Base-by-base conservation (phyloP, 1,140 invertebrate species). In the Gonatopus flavifemur region DNA sequence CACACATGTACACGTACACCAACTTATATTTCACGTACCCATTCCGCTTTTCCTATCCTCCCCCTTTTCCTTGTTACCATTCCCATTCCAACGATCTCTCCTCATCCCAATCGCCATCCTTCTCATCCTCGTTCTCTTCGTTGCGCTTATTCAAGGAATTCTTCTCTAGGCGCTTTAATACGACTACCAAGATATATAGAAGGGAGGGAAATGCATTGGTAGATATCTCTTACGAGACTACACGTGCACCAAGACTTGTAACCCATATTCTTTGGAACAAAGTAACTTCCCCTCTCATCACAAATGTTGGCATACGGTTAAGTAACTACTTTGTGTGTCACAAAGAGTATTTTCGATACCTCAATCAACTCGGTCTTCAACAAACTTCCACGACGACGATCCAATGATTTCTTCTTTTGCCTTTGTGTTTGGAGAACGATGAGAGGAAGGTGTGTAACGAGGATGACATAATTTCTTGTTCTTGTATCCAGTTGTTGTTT, bases 41-140 rank as follows among this genome's bases (percentile, higher is more conserved):
- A 37, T 25, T 37, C 44, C 22, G 50, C 43, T 48, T 38, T 31
- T 19, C 44, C 41, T 48, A 44, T 49, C 43, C 38, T 24, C 44
- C 49, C 43, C 48, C 55, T 64, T 50, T 41, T 43, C 50, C n/a
- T n/a, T n/a, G 59, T 64, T 63, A 37, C 60, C 49, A 56, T 64
- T 62, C 48, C 51, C 52, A 41, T 47, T 48, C 28, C 49, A 38
- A 56, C 30, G 19, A 30, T 15, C 25, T 62, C 39, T 57, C 47
- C 36, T 59, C 47, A 49, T 54, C 33, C 41, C 45, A 48, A 48
- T 52, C 32, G 42, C 35, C 36, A 44, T 54, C 38, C 21, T 38
- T 18, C 18, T 38, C 12, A 48, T 24, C 24, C 41, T 25, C 36
- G 30, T 38, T 19, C 7, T 7, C 19, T 19, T 9, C 35, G 30